phyloP scores from a whole-genome alignment of 2,888 invertebrate genomes.

The Clostera curtula region DNA sequence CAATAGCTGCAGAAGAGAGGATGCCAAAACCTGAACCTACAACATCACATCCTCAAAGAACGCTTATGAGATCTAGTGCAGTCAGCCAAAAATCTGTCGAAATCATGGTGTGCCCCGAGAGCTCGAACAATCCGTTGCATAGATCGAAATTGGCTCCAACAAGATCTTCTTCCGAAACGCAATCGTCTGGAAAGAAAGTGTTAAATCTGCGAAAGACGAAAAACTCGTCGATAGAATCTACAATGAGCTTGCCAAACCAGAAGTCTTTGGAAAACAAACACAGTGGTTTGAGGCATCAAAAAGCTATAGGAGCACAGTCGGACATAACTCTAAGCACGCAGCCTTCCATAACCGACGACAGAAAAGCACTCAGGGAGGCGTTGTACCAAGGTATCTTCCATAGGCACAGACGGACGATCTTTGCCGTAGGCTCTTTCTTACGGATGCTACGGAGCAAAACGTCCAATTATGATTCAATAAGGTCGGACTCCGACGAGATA shows the following conservation, averaged over 20 bases:
- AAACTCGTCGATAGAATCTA: slow-evolving; percentile 69
- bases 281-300: slow-evolving; percentile 75
- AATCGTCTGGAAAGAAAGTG: slow-evolving; percentile 59
- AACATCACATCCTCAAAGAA: slow-evolving; percentile 58
- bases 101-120: slow-evolving; percentile 67
- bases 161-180: slow-evolving; percentile 63
- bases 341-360: slow-evolving; percentile 70
- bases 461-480: slow-evolving; percentile 84
- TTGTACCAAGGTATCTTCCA: slow-evolving; percentile 86
- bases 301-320: slow-evolving; percentile 76
- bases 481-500: slow-evolving; percentile 74
- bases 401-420: slow-evolving; percentile 83
- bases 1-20: slow-evolving; percentile 49
- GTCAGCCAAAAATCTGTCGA: slow-evolving; percentile 78
- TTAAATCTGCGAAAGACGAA: slow-evolving; percentile 65
- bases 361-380: slow-evolving; percentile 82
- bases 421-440: slow-evolving; percentile 83
- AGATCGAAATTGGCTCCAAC: slow-evolving; percentile 65
- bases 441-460: slow-evolving; percentile 84
- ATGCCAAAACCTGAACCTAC: slow-evolving; percentile 51
- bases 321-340: slow-evolving; percentile 71
- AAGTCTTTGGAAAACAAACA: slow-evolving; percentile 71
- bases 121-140: slow-evolving; percentile 61
- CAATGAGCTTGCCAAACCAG: slow-evolving; percentile 70
- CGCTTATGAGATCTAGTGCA: slow-evolving; percentile 75